phyloP scores from a whole-genome alignment of 2,888 invertebrate species.

The Limnephilus lunatus region DNA sequence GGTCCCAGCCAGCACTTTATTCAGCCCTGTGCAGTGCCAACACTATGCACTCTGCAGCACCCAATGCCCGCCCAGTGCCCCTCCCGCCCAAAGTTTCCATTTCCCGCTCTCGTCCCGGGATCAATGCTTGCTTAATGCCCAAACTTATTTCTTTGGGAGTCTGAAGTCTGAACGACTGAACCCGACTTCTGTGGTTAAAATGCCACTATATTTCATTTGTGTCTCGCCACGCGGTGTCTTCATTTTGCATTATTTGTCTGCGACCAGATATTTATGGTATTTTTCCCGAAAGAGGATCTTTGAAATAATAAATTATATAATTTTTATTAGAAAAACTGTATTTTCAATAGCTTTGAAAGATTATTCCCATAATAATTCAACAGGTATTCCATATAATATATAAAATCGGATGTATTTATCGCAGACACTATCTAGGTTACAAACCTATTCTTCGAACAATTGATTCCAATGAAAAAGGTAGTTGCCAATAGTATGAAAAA shows the following conservation, averaged over 20 bases:
- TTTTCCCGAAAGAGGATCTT: neutral
- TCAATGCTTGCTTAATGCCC: constrained; percentile 22
- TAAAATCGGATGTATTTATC: too few relatives aligned
- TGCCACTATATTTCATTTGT: neutral
- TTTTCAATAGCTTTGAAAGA: too few relatives aligned
- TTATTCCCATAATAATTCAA: too few relatives aligned
- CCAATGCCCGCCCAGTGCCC: neutral
- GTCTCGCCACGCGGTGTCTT: constrained; percentile 36
- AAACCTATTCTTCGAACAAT: too few relatives aligned
- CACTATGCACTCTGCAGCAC: too few relatives aligned
- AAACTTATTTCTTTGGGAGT: constrained; percentile 17
- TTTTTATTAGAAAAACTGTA: too few relatives aligned
- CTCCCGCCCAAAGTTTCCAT: neutral
- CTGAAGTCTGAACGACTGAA: neutral
- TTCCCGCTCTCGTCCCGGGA: constrained; percentile 22
- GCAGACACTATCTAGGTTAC: too few relatives aligned
- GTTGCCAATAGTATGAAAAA: too few relatives aligned
- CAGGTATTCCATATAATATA: too few relatives aligned
- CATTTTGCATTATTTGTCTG: constrained; percentile 25
- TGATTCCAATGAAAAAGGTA: too few relatives aligned
- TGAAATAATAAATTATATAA: neutral
- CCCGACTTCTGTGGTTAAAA: neutral
- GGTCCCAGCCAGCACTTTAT: neutral
- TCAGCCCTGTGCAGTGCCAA: neutral
- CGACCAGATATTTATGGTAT: neutral